Base-by-base conservation (phyloP, 30 jellyfish, hydroid and myxozoan genomes). In the Cassiopea andromeda region DNA sequence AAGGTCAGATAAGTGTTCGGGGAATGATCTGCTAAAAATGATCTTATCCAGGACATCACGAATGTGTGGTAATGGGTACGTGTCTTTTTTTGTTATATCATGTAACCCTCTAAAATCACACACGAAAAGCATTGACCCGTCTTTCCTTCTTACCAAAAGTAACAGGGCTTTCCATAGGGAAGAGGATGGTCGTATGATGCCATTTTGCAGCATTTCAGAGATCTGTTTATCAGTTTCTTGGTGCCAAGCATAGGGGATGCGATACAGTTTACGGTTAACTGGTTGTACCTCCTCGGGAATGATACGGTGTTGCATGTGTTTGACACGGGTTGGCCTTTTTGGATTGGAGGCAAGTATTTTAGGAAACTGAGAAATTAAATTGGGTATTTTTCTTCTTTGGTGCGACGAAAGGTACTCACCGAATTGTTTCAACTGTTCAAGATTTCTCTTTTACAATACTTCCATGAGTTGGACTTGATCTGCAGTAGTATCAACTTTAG, bases 31-130 rank as follows among this genome's bases (percentile, higher is more conserved):
- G 69, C 77, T 82, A 48, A 60, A 82, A 19, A 64, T 43, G 18
- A 81, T 49, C 70, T 68, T 82, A 15, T 44, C 70, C 91, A 60
- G 68, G 15, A 87, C 94, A 61, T 77, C 94, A 7, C 90, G 83
- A 43, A 87, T 87, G 44, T 87, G 94, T 13, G 94, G 94, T 9
- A 87, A 89, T 19, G 94, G 94, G 73, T 87, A 87, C 19, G 90
- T 17, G 57, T 75, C 94, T 54, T 78, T 77, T 68, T 87, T 87
- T 14, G 94, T 76, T 46, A 60, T 49, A 48, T 87, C 61, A 76
- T 78, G 76, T 12, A 87, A 80, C 2, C 90, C 90, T 9, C 90
- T 83, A 87, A 54, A 87, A 61, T 87, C 94, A 48, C 84, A 87
- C 46, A 87, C 84, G 48, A 85, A 85, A 73, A 81, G 81, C 80